Evolutionary conservation across 2,797 vertebrate genomes (phyloP).

Genomic region (Oreonectes daqikongensis): DNA sequence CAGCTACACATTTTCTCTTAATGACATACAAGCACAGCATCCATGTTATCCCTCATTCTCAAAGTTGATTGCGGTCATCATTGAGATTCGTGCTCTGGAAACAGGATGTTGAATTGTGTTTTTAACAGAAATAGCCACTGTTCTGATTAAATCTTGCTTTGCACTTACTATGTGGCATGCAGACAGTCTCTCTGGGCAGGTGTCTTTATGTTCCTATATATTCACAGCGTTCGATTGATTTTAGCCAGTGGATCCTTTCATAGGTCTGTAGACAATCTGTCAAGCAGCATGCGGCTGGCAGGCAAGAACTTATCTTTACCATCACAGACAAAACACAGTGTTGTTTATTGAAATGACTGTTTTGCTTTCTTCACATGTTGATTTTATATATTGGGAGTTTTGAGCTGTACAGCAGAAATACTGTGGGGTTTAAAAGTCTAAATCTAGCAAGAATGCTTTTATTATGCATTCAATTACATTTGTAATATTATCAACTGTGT

Average conservation of each 20-base stretch:
- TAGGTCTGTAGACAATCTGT: background rate
- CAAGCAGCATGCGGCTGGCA: background rate
- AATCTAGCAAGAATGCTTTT: no score
- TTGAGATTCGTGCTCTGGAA: background rate
- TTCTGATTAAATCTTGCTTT: background rate
- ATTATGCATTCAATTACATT: no score
- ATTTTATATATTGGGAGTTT: no score
- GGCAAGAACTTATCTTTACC: no score
- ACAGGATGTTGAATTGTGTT: background rate
- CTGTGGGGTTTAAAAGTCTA: no score
- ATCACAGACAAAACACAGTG: background rate
- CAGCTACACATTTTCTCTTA: constrained; percentile 6
- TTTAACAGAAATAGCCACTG: background rate
- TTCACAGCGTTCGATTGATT: constrained; percentile 20
- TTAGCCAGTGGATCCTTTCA: background rate
- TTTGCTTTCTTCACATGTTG: background rate
- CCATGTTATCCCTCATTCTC: background rate
- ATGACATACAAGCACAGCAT: background rate
- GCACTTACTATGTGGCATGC: background rate
- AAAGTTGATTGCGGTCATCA: constrained; percentile 16
- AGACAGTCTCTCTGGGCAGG: background rate
- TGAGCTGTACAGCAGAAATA: no score
- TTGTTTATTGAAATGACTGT: background rate
- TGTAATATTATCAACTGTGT: no score
- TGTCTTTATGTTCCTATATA: constrained; percentile 21